These are phyloP conservation scores for Silvanus unidentatus DNA, from an alignment of 2,888 invertebrate species.

Conservation along the genomic window DNA sequence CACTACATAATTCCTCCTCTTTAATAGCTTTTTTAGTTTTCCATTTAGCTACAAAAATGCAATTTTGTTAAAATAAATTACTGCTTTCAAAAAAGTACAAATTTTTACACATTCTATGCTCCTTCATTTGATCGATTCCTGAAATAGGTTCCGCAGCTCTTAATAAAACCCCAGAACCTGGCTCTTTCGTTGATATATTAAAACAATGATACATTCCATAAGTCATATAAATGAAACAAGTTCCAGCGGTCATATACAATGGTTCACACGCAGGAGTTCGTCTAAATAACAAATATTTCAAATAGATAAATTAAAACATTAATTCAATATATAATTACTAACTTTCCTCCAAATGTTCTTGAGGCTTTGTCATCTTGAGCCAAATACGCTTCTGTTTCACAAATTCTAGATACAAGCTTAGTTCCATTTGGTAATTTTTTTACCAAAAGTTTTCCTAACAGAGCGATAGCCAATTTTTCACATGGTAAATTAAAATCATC, in stretches of 20 bases:
- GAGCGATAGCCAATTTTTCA: constrained; percentile 50
- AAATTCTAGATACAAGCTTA: constrained; percentile 57
- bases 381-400: constrained; percentile 69
- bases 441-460: constrained; percentile 60
- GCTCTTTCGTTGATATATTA: constrained; percentile 62
- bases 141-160: constrained; percentile 61
- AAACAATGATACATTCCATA: constrained; percentile 72
- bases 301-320: background rate
- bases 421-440: constrained; percentile 50
- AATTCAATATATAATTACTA: constrained; percentile 3
- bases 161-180: constrained; percentile 62
- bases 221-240: constrained; percentile 64
- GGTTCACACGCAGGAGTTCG: constrained; percentile 58
- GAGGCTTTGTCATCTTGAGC: constrained; percentile 64
- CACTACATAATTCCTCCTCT: constrained; percentile 58
- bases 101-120: constrained; percentile 22
- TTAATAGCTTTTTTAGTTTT: constrained; percentile 19
- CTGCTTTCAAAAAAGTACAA: background rate
- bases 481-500: constrained; percentile 43
- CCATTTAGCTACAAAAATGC: background rate
- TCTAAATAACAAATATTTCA: constrained; percentile 38
- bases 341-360: constrained; percentile 51
- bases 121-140: constrained; percentile 54
- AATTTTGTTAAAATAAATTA: background rate
- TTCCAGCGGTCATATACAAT: constrained; percentile 68